These are phyloP conservation scores for Phataginus tricuspis DNA, from an alignment of 2,797 vertebrate species.

Conservation along the genomic window DNA sequence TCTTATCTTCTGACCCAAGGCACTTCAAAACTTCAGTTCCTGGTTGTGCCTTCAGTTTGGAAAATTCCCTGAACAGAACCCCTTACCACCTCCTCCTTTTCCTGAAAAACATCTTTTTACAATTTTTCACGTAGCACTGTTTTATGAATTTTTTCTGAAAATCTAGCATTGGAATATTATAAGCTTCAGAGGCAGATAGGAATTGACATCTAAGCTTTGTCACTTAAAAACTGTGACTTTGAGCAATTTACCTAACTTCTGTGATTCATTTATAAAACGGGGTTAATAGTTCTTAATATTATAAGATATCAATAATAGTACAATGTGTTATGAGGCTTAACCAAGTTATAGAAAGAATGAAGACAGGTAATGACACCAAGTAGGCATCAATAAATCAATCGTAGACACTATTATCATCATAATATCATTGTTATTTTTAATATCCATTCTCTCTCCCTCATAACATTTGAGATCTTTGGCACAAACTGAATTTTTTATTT, in stretches of 20 bases:
- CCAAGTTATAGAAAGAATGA: background rate
- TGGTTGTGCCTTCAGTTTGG: conserved; percentile 7
- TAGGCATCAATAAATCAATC: background rate
- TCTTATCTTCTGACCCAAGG: conserved; percentile 24
- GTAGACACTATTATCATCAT: background rate
- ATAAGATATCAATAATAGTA: background rate
- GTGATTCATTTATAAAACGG: background rate
- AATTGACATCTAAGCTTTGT: background rate
- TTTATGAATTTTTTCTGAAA: conserved; percentile 26
- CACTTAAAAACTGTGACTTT: background rate
- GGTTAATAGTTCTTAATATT: background rate
- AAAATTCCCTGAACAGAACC: conserved; percentile 55
- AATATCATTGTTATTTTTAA: background rate
- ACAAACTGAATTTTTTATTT: background rate
- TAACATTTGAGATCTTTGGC: background rate
- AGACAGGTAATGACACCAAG: background rate
- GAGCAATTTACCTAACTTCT: background rate
- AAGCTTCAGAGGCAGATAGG: background rate
- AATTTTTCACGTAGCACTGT: background rate
- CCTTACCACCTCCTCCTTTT: background rate
- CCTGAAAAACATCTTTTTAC: background rate
- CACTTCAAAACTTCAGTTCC: conserved; percentile 51
- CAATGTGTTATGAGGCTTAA: background rate
- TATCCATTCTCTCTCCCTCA: background rate
- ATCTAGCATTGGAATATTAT: background rate